Evolutionary conservation across 2,113 vertebrate genomes (phyloP).

Genomic region (Prunella himalayana): DNA sequence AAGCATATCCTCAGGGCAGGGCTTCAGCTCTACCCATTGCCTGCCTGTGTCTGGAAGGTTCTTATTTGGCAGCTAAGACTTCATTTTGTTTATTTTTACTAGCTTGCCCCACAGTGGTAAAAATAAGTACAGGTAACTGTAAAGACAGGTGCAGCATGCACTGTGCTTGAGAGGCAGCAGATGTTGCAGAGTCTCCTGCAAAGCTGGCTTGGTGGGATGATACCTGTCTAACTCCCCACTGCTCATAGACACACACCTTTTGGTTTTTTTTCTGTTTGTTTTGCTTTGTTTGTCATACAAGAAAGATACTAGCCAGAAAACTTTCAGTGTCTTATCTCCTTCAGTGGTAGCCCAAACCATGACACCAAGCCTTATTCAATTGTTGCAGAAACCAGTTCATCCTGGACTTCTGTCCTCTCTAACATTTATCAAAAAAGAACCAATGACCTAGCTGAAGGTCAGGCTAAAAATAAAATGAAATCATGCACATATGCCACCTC

Average conservation of each 20-base stretch:
- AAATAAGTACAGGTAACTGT: not conserved
- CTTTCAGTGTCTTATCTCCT: not conserved
- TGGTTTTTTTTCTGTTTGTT: not conserved
- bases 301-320: not conserved
- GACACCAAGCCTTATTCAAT: not conserved
- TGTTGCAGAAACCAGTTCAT: not conserved
- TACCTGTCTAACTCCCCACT: not conserved
- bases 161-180: not conserved
- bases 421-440: slow-evolving; percentile 24
- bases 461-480: slow-evolving; percentile 20
- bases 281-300: not conserved
- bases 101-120: not conserved
- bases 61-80: not conserved
- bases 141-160: not conserved
- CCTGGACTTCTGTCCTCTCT: not conserved
- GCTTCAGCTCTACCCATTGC: not conserved
- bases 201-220: not conserved
- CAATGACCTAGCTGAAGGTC: slow-evolving; percentile 14
- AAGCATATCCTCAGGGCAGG: not conserved
- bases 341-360: not conserved
- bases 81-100: not conserved
- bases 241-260: not conserved
- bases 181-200: not conserved
- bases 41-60: not conserved
- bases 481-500: not conserved